Conservation (phyloP, 2,888 invertebrate species). For the Chrysolina oricalcia region DNA sequence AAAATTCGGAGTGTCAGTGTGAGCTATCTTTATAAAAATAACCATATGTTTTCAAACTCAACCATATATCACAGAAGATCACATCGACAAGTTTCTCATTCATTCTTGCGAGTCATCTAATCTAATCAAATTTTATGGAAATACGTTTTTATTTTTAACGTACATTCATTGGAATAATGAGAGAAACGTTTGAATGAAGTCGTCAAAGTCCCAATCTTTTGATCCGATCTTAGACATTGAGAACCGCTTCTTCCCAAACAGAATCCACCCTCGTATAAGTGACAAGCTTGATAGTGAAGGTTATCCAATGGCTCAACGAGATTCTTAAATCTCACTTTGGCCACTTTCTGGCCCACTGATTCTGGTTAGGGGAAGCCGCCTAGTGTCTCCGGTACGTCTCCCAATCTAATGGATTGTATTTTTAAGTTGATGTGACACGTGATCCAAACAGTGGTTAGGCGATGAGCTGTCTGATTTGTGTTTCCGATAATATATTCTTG, state of each 20-base stretch:
- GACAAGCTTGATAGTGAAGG: conserved; percentile 42
- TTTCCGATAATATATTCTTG: not conserved
- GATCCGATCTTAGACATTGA: not conserved
- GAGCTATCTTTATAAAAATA: too few relatives aligned
- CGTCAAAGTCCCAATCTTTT: not conserved
- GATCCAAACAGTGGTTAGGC: conserved; percentile 45
- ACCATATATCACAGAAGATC: too few relatives aligned
- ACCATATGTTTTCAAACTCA: too few relatives aligned
- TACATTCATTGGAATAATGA: too few relatives aligned
- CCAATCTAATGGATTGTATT: conserved; percentile 57
- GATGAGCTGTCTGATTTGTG: conserved; percentile 1
- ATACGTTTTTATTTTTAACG: too few relatives aligned
- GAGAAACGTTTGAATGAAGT: not conserved
- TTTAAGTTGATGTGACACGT: conserved; percentile 53
- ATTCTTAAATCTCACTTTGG: conserved; percentile 69
- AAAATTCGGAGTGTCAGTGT: too few relatives aligned
- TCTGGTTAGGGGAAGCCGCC: conserved; percentile 56
- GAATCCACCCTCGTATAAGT: conserved; percentile 32
- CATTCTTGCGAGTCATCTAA: not conserved
- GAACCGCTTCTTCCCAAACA: not conserved
- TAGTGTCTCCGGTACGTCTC: conserved; percentile 52
- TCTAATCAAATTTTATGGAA: too few relatives aligned
- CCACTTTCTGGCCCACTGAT: conserved; percentile 66
- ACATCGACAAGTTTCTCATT: not conserved
- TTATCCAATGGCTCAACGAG: conserved; percentile 66